phyloP scores from a whole-genome alignment of 2,888 invertebrate species.

The Leptopterna dolabrata region DNA sequence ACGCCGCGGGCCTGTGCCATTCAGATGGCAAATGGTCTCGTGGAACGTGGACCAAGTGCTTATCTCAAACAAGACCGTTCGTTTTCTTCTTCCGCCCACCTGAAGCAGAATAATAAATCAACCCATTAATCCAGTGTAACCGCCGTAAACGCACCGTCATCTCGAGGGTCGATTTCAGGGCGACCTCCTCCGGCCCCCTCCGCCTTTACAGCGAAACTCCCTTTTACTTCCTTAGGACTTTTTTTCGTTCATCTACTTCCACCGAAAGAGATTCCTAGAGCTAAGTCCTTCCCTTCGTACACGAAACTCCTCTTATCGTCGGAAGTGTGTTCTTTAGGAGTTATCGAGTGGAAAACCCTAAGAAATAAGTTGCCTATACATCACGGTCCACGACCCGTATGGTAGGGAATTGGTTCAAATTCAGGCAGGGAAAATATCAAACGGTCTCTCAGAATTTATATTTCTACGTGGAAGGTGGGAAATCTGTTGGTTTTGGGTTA shows the following conservation, averaged over 20 bases:
- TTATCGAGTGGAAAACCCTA: not conserved
- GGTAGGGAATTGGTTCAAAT: no score
- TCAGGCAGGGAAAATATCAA: no score
- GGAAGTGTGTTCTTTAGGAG: not conserved
- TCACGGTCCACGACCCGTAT: no score
- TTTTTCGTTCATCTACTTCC: no score
- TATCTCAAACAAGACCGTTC: not conserved
- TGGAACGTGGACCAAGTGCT: not conserved
- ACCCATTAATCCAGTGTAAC: not conserved
- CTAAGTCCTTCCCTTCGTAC: not conserved
- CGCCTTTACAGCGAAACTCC: not conserved
- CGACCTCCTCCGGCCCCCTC: not conserved
- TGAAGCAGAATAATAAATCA: not conserved
- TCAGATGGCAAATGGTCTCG: no score
- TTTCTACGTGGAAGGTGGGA: no score
- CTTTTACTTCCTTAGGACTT: not conserved
- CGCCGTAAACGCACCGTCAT: conserved; percentile 3
- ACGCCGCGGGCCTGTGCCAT: no score
- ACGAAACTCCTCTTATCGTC: not conserved
- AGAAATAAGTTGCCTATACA: no score
- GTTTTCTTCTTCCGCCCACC: not conserved
- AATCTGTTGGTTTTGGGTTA: no score
- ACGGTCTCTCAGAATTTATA: no score
- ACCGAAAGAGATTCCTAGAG: not conserved
- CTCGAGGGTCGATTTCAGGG: not conserved